phyloP scores from a whole-genome alignment of 2,888 invertebrate genomes.

The Torymus aiolomorphi region DNA sequence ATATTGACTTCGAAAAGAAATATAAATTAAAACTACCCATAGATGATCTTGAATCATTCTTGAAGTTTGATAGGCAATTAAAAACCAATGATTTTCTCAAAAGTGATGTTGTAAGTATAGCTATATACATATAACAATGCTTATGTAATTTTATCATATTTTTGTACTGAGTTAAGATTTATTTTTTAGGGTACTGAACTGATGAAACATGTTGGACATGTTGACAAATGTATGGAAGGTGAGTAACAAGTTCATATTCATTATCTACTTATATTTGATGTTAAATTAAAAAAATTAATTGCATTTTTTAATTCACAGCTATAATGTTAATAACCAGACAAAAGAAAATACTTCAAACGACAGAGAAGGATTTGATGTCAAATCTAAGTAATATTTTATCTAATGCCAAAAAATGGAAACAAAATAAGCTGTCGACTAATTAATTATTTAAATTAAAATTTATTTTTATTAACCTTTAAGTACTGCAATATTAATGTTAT shows the following conservation, averaged over 20 bases:
- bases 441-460: too few relatives aligned
- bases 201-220: background rate
- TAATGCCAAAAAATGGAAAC: too few relatives aligned
- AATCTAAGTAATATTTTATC: too few relatives aligned
- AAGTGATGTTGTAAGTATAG: conserved; percentile 3
- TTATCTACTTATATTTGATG: background rate
- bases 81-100: background rate
- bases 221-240: background rate
- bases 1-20: background rate
- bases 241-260: background rate
- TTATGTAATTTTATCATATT: background rate
- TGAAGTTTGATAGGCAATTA: background rate
- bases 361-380: background rate
- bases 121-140: background rate
- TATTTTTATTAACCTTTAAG: too few relatives aligned
- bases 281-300: background rate
- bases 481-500: too few relatives aligned
- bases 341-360: background rate
- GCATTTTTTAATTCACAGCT: background rate
- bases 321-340: background rate
- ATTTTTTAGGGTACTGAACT: conserved; percentile 1
- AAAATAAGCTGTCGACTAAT: too few relatives aligned
- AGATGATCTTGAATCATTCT: background rate
- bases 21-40: background rate
- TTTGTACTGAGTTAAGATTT: background rate